These are phyloP conservation scores for Laupala kohalensis DNA, from an alignment of 1,140 invertebrate species.

Conservation along the genomic window DNA sequence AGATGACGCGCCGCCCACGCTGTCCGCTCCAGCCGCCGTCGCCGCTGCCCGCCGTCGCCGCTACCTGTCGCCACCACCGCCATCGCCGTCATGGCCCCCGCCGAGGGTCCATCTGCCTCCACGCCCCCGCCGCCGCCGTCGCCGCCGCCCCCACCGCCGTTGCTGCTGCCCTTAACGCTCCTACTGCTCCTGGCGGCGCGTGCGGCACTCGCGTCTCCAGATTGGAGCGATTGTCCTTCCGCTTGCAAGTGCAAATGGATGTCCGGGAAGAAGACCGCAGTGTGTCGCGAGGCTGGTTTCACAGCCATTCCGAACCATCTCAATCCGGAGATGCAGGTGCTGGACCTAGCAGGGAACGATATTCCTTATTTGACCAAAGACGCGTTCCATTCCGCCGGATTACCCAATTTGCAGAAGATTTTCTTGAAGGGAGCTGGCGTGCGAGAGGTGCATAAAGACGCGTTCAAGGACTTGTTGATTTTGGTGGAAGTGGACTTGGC, in stretches of 20 bases:
- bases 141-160: no score
- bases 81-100: no score
- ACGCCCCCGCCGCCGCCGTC: no score
- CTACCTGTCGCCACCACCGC: no score
- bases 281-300: conserved; percentile 62
- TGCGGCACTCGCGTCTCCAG: conserved; percentile 34
- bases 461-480: conserved; percentile 74
- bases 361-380: conserved; percentile 62
- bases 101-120: no score
- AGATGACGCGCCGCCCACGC: no score
- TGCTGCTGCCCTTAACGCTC: not conserved
- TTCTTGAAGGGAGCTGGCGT: conserved; percentile 62
- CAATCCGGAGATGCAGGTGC: conserved; percentile 71
- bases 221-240: conserved; percentile 69
- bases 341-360: conserved; percentile 67
- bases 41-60: no score
- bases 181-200: conserved; percentile 27
- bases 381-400: conserved; percentile 60
- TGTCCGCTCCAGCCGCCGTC: no score
- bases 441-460: conserved; percentile 59
- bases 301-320: conserved; percentile 57
- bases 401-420: conserved; percentile 72
- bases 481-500: conserved; percentile 74
- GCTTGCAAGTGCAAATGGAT: conserved; percentile 81
- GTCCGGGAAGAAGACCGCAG: conserved; percentile 72